phyloP scores from a whole-genome alignment of 2,888 invertebrate species.

The Watsonalla cultraria region DNA sequence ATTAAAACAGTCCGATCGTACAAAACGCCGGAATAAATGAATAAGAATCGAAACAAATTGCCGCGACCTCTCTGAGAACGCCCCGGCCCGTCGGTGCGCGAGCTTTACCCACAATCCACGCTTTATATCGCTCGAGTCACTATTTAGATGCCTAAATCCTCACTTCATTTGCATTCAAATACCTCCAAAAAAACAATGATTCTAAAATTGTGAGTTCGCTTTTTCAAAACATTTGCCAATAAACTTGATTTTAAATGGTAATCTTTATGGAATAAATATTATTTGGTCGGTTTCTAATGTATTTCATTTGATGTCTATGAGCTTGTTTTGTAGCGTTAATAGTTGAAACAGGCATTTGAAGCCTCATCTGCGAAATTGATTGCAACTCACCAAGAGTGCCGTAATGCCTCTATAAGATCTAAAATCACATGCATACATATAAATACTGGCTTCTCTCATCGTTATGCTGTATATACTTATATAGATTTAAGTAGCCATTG shows the following conservation, averaged over 20 bases:
- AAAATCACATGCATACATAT: constrained; percentile 66
- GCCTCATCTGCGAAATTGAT: constrained; percentile 51
- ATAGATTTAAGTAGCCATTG: constrained; percentile 78
- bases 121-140: constrained; percentile 30
- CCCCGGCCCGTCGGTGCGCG: constrained; percentile 26
- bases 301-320: not conserved
- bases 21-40: constrained; percentile 65
- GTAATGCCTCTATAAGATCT: constrained; percentile 60
- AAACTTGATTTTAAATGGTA: not conserved
- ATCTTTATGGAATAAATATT: not conserved
- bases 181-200: not conserved
- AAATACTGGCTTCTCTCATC: constrained; percentile 67
- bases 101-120: constrained; percentile 37
- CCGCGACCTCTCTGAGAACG: constrained; percentile 32
- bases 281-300: not conserved
- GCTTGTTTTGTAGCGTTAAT: not conserved
- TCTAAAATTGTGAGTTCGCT: not conserved
- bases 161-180: not conserved
- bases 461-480: constrained; percentile 66
- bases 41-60: constrained; percentile 66
- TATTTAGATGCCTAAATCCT: constrained; percentile 25
- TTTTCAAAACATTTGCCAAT: not conserved
- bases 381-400: constrained; percentile 41
- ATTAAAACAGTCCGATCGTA: constrained; percentile 55
- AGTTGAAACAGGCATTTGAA: constrained; percentile 15